phyloP scores from a whole-genome alignment of 2,888 invertebrate species.

The Elegia similella region DNA sequence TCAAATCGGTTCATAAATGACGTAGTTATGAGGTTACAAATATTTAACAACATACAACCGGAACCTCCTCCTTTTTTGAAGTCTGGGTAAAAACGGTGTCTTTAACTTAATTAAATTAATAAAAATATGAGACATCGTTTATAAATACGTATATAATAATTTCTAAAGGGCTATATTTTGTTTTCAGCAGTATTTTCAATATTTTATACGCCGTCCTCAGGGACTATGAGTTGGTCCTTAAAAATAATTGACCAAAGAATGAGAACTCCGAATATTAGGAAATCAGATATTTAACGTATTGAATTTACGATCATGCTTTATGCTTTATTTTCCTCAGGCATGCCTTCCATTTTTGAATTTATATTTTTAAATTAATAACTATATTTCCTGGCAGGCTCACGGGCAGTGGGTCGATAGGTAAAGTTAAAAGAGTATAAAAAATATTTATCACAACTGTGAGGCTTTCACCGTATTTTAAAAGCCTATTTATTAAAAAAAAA shows the following conservation, averaged over 20 bases:
- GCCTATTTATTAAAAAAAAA: background rate
- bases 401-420: slow-evolving; percentile 64
- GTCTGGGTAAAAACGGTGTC: too few relatives aligned
- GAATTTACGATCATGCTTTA: slow-evolving; percentile 28
- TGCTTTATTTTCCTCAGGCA: slow-evolving; percentile 49
- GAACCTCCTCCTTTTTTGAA: too few relatives aligned
- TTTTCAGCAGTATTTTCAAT: too few relatives aligned
- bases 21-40: too few relatives aligned
- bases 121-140: too few relatives aligned
- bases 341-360: slow-evolving; percentile 34
- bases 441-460: slow-evolving; percentile 23
- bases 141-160: too few relatives aligned
- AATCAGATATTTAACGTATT: slow-evolving; percentile 17
- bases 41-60: too few relatives aligned
- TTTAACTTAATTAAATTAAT: too few relatives aligned
- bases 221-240: too few relatives aligned
- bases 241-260: background rate
- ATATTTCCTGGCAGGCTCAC: slow-evolving; percentile 53
- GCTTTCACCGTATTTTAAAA: slow-evolving; percentile 19
- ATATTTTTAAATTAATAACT: slow-evolving; percentile 23
- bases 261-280: background rate
- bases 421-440: slow-evolving; percentile 36
- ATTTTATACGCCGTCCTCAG: too few relatives aligned
- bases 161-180: too few relatives aligned
- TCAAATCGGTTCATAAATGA: too few relatives aligned